phyloP scores from a whole-genome alignment of 30 jellyfish, hydroid and myxozoan genomes.

The Chrysaora quinquecirrha region DNA sequence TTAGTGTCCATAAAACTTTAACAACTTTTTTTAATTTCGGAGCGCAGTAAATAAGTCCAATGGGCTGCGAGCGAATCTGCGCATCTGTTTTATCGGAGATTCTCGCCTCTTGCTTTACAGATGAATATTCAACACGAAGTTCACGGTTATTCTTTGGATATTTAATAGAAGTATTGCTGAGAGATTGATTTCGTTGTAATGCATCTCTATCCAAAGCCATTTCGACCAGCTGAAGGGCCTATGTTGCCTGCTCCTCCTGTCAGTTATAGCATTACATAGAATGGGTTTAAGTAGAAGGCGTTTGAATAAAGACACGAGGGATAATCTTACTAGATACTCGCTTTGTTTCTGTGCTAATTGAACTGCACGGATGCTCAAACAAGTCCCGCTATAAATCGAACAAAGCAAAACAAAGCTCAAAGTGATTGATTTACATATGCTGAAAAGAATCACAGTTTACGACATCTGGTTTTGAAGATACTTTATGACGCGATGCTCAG shows the following conservation, averaged over 20 bases:
- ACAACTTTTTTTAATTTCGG: conserved; percentile 51
- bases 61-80: conserved; percentile 69
- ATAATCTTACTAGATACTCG: conserved; percentile 63
- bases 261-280: no score
- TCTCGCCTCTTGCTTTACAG: conserved; percentile 66
- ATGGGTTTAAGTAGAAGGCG: not conserved
- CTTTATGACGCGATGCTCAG: no score
- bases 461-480: conserved; percentile 71
- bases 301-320: conserved; percentile 54
- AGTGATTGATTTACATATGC: conserved; percentile 45
- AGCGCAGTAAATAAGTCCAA: conserved; percentile 71
- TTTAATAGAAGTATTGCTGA: conserved; percentile 52
- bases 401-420: conserved; percentile 62
- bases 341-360: conserved; percentile 70
- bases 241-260: not conserved
- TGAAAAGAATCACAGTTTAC: conserved; percentile 39
- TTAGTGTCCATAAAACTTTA: conserved; percentile 59
- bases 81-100: conserved; percentile 67
- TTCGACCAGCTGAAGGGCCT: conserved; percentile 1
- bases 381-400: conserved; percentile 51
- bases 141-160: conserved; percentile 67
- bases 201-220: conserved; percentile 69
- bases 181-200: conserved; percentile 60
- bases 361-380: conserved; percentile 71
- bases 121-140: conserved; percentile 52